A percentile compares a stretch with the other conserved stretches of the same genome.
phyloP scores from a whole-genome alignment of 92 coral and sea anemone species.

The Palythoa caribaeorum region DNA sequence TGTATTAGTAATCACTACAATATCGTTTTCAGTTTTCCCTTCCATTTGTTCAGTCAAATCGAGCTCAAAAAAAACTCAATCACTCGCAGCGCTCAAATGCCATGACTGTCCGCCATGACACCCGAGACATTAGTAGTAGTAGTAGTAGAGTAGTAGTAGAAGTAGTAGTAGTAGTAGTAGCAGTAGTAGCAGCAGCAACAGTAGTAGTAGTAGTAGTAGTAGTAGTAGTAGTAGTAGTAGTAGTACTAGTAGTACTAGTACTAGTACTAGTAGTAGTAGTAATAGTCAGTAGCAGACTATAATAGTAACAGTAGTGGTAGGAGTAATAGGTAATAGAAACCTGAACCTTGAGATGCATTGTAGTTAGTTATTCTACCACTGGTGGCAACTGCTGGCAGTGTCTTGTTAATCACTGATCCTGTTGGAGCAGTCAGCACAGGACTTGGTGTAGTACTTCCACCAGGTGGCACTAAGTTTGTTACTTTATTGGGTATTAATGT shows the following conservation, averaged over 20 bases:
- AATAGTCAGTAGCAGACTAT: neutral
- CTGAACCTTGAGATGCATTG: slow-evolving; percentile 37
- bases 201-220: no score
- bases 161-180: no score
- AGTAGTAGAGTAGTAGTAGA: no score
- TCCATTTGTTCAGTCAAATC: no score
- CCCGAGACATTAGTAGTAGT: no score
- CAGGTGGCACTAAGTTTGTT: slow-evolving; percentile 60
- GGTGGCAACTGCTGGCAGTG: slow-evolving; percentile 51
- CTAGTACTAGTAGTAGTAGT: neutral
- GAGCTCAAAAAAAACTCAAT: no score
- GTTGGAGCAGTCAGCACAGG: slow-evolving; percentile 73
- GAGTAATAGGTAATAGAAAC: neutral
- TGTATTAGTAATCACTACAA: no score
- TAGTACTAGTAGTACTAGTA: neutral
- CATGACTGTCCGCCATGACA: no score
- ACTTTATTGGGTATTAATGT: slow-evolving; percentile 82
- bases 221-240: neutral
- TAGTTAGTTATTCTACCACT: slow-evolving; percentile 30
- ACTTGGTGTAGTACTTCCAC: slow-evolving; percentile 57
- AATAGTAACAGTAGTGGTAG: neutral
- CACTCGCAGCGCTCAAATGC: no score
- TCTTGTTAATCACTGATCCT: slow-evolving; percentile 66
- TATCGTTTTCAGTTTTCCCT: no score
- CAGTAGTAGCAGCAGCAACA: no score